Percentiles rank a stretch among this genome's conserved stretches.
Conservation (phyloP, 2,797 vertebrate genomes). For the Carcharodon carcharias region DNA sequence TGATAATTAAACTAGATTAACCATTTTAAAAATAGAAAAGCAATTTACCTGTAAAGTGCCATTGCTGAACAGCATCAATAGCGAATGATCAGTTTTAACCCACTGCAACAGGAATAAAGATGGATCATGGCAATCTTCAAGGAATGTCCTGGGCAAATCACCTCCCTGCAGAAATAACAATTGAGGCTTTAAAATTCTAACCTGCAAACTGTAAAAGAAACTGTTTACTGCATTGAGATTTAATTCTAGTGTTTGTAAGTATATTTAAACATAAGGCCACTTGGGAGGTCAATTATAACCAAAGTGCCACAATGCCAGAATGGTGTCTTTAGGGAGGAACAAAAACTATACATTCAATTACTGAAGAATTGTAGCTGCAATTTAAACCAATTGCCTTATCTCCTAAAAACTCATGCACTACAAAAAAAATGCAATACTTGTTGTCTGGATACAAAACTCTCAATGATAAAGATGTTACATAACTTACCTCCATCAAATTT, state of each 20-base stretch:
- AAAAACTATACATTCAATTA: neutral
- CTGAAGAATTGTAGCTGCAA: neutral
- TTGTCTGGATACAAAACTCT: neutral
- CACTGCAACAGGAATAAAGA: constrained; percentile 82
- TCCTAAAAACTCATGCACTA: neutral
- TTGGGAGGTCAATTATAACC: too few relatives aligned
- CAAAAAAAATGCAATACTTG: neutral
- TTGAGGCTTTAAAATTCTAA: neutral
- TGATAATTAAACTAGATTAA: neutral
- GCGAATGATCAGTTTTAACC: constrained; percentile 93
- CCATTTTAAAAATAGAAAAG: neutral
- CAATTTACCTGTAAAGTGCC: constrained; percentile 81
- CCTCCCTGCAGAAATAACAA: constrained; percentile 69
- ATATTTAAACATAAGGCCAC: neutral
- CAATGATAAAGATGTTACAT: neutral
- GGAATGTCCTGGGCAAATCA: constrained; percentile 67
- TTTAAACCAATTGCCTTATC: neutral
- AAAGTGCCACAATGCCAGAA: neutral
- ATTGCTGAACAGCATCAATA: constrained; percentile 92
- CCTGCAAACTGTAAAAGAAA: neutral
- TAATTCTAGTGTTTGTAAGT: neutral
- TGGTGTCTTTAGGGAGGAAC: too few relatives aligned
- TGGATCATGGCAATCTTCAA: constrained; percentile 53
- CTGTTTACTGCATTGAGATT: neutral
- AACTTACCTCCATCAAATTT: constrained; percentile 87